Evolutionary conservation across 2,113 vertebrate genomes (phyloP).

Genomic region (Corythoichthys haematopterus): DNA sequence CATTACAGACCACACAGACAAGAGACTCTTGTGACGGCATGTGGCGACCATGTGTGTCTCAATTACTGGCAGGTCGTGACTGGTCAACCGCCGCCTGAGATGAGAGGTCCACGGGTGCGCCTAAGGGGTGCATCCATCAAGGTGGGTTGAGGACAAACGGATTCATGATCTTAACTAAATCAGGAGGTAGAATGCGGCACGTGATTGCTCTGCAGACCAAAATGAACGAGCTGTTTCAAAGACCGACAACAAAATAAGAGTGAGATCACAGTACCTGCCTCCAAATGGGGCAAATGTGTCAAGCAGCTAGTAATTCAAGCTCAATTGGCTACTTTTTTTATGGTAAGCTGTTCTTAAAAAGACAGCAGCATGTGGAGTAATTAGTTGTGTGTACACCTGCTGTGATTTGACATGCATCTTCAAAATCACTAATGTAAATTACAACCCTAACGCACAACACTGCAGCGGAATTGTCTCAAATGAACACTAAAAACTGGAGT

Average conservation of each 20-base stretch:
- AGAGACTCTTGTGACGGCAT: slow-evolving; percentile 55
- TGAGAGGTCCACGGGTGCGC: slow-evolving; percentile 6
- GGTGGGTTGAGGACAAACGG: slow-evolving; percentile 11
- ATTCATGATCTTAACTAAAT: slow-evolving; percentile 2
- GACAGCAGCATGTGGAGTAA: slow-evolving; percentile 15
- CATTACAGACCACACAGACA: slow-evolving; percentile 66
- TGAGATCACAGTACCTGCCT: too few relatives aligned
- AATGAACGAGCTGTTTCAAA: not conserved
- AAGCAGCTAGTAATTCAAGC: too few relatives aligned
- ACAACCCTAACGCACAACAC: not conserved
- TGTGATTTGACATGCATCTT: not conserved
- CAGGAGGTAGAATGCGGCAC: not conserved
- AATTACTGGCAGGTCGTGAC: slow-evolving; percentile 43
- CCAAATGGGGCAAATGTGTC: too few relatives aligned
- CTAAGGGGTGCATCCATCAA: slow-evolving; percentile 4
- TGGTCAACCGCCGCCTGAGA: slow-evolving; percentile 38
- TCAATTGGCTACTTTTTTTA: too few relatives aligned
- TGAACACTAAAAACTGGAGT: too few relatives aligned
- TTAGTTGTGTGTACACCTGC: not conserved
- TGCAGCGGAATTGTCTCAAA: not conserved
- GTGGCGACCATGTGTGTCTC: slow-evolving; percentile 65
- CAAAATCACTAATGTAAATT: not conserved
- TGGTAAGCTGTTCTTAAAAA: not conserved
- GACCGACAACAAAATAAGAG: not conserved
- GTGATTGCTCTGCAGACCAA: not conserved